Conservation (phyloP, 2,888 invertebrate genomes). For the Drosophila multiciliata region DNA sequence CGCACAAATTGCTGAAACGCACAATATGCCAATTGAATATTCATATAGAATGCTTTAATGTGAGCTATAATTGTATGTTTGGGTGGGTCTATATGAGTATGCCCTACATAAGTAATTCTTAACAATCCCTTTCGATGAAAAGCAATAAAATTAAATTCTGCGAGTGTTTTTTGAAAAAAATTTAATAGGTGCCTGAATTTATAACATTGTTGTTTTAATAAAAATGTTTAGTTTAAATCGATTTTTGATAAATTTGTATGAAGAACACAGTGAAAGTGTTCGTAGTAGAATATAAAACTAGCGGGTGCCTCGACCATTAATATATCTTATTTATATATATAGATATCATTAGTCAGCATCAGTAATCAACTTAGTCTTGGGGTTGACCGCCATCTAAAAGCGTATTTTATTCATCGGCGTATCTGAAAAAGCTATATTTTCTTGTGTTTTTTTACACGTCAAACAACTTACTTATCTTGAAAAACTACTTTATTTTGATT, state of each 20-base stretch:
- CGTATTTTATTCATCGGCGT: neutral
- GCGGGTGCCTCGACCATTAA: neutral
- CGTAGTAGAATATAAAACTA: neutral
- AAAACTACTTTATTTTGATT: neutral
- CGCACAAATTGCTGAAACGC: slow-evolving; percentile 30
- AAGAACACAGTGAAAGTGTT: neutral
- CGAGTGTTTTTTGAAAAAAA: no score
- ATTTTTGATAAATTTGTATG: neutral
- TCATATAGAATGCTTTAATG: neutral
- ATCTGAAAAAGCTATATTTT: neutral
- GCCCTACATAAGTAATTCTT: no score
- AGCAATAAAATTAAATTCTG: neutral
- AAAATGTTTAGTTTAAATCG: neutral
- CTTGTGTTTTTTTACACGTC: neutral
- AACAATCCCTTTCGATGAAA: no score
- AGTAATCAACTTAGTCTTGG: no score
- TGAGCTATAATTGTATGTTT: neutral
- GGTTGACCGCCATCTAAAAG: neutral
- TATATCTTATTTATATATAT: neutral
- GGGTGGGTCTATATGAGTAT: neutral
- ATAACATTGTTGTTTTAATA: neutral
- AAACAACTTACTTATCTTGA: neutral
- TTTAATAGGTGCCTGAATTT: neutral
- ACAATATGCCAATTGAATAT: slow-evolving; percentile 22
- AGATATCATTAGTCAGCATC: neutral